phyloP scores from a whole-genome alignment of 2,113 vertebrate species.

The Rhinoptilus africanus region DNA sequence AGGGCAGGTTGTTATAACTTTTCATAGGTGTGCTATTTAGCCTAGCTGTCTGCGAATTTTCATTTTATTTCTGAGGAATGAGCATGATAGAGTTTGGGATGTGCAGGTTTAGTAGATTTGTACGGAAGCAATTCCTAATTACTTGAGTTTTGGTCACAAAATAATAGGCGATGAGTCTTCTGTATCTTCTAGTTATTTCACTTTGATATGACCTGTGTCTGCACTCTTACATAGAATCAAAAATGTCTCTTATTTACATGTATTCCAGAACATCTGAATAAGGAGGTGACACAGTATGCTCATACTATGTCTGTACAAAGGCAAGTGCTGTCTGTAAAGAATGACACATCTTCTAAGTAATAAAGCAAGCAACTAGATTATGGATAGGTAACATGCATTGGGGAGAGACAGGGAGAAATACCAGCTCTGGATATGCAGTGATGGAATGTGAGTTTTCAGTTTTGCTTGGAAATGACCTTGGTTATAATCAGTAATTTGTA shows the following conservation, averaged over 20 bases:
- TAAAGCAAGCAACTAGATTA: neutral
- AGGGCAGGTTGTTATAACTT: neutral
- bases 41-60: neutral
- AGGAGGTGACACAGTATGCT: neutral
- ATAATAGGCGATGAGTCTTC: neutral
- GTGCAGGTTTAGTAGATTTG: neutral
- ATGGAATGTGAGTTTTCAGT: neutral
- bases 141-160: neutral
- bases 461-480: neutral
- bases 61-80: neutral
- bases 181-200: neutral
- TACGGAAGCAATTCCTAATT: neutral
- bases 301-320: neutral
- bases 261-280: neutral
- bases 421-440: neutral
- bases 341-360: neutral
- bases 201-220: neutral
- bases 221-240: neutral
- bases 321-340: neutral
- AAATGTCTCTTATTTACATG: neutral
- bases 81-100: neutral
- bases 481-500: neutral
- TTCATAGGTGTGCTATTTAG: neutral
- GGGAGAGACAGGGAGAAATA: neutral
- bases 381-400: neutral